Base-by-base conservation (phyloP, 2,888 invertebrate genomes). In the Eristalis intricaria region DNA sequence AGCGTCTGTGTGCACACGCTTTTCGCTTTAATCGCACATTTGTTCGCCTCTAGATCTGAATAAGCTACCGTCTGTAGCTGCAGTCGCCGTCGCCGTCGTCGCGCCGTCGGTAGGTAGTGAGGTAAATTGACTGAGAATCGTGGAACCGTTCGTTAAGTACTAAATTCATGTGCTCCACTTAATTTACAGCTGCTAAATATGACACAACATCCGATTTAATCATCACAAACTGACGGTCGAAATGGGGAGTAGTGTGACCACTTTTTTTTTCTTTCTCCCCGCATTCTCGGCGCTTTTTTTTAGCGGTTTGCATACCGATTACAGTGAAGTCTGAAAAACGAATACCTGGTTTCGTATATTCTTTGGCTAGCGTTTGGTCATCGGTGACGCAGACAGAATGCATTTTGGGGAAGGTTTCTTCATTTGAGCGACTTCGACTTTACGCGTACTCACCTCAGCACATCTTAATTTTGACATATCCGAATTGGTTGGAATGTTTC, bases 191-290 rank as follows among this genome's bases (percentile, higher is more conserved):
- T 76, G 81, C 81, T 82, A 76, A 75, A 82, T 82, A 65, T 82
- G 76, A 82, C 81, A 82, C 70, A 82, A 82, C 81, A 82, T 82
- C 81, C 81, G 79, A 78, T 84, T 84, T 69, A 84, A 82, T 75
- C 23, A 74, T 79, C 43, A 63, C 63, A 5, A 56, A 43, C 74
- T 70, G 29, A 58, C 68, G 58, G 32, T 26, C n/a, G 38, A 35
- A 22, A 19, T 19, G 32, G 35, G 60, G 13, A 60, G 32, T 22
- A 38, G 60, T 70, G 38, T 35, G 43, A 38, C 56, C 58, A 35
- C n/a, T 22, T 64, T 64, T 70, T 38, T 38, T 40, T 40, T 38
- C 19, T 2, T 43, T 43, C n/a, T 1, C 43, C 19, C 50, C 8
- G 5, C 19, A 19, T n/a, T 19, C 19, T 19, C 50, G 50, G 50